Percentiles rank a stretch among this genome's conserved stretches.
Conservation (phyloP, 2,888 invertebrate genomes). For the Vanessa cardui region DNA sequence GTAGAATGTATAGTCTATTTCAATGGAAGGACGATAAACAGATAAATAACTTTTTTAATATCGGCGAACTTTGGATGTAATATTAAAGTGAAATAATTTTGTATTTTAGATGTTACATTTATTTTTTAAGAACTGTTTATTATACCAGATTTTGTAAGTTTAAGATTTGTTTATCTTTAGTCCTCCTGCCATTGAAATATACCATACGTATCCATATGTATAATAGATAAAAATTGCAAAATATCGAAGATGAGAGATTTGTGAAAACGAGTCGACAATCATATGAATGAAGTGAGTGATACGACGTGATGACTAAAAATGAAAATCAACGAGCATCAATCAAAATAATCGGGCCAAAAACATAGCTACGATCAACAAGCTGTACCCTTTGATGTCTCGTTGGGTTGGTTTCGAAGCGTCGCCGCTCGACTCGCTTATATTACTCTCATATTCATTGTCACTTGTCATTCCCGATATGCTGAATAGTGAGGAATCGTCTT, state of each 20-base stretch:
- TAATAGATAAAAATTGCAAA: slow-evolving; percentile 9
- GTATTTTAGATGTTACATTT: too few relatives aligned
- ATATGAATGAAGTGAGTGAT: slow-evolving; percentile 10
- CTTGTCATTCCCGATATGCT: slow-evolving; percentile 83
- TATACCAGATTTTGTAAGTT: too few relatives aligned
- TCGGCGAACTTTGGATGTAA: too few relatives aligned
- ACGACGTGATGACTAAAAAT: slow-evolving; percentile 37
- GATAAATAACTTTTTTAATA: too few relatives aligned
- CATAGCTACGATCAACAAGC: slow-evolving; percentile 71
- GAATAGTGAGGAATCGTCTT: slow-evolving; percentile 81
- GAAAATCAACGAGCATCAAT: slow-evolving; percentile 69
- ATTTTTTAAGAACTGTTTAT: too few relatives aligned
- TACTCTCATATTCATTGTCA: slow-evolving; percentile 82
- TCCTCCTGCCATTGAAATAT: too few relatives aligned
- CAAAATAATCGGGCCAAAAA: slow-evolving; percentile 69
- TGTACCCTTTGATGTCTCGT: slow-evolving; percentile 79
- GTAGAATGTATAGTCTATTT: too few relatives aligned
- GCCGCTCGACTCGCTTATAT: slow-evolving; percentile 80
- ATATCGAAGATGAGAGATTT: slow-evolving; percentile 1
- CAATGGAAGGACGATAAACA: too few relatives aligned
- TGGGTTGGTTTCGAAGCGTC: slow-evolving; percentile 76
- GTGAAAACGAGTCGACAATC: slow-evolving; percentile 24
- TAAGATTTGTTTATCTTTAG: too few relatives aligned
- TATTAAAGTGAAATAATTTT: too few relatives aligned
- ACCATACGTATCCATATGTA: slow-evolving; percentile 4